Evolutionary conservation across 1,140 invertebrate species (phyloP).

Genomic region (Monomorium pharaonis): DNA sequence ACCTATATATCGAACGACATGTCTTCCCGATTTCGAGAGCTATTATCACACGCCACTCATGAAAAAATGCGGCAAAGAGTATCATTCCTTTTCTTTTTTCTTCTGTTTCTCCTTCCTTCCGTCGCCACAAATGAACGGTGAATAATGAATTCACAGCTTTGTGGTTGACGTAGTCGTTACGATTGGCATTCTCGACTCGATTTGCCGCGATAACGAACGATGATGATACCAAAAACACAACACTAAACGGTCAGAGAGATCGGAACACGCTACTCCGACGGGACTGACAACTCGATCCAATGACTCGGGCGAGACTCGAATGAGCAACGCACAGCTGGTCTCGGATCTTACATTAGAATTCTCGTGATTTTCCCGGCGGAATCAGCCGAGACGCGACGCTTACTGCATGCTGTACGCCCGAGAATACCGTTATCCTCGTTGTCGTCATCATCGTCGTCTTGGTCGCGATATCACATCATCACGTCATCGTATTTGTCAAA

Average conservation of each 20-base stretch:
- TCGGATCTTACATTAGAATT: slow-evolving; percentile 25
- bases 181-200: not conserved
- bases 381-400: not conserved
- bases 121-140: too few relatives aligned
- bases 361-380: slow-evolving; percentile 21
- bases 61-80: not conserved
- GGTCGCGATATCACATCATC: not conserved
- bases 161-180: not conserved
- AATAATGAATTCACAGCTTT: not conserved
- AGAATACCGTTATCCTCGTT: slow-evolving; percentile 10
- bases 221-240: not conserved
- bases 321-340: not conserved
- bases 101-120: not conserved
- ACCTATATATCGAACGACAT: slow-evolving; percentile 46
- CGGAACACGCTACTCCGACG: not conserved
- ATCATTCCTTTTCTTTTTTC: not conserved
- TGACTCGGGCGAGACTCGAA: not conserved
- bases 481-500: not conserved
- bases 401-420: not conserved
- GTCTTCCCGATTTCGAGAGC: slow-evolving; percentile 24
- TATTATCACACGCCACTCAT: not conserved
- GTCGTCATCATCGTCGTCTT: not conserved
- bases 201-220: not conserved
- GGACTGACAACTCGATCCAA: not conserved
- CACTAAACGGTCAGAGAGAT: too few relatives aligned